Conservation (phyloP, 2,113 vertebrate genomes). For the Anoura caudifer region DNA sequence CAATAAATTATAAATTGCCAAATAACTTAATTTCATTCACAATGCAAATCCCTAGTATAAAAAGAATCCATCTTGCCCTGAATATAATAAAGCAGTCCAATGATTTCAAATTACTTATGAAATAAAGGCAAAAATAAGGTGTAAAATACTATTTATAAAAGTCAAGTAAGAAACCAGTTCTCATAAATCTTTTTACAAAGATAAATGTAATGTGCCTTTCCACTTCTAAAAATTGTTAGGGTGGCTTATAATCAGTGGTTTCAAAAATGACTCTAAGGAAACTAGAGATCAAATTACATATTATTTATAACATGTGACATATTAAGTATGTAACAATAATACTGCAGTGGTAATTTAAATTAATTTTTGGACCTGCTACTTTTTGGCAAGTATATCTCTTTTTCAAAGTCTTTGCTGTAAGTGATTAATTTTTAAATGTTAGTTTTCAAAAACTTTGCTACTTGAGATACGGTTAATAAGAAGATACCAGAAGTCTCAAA, state of each 20-base stretch:
- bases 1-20: constrained; percentile 65
- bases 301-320: constrained; percentile 14
- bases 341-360: constrained; percentile 47
- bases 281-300: constrained; percentile 1
- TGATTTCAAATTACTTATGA: constrained; percentile 63
- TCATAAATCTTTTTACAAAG: constrained; percentile 65
- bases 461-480: background rate
- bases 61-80: constrained; percentile 57
- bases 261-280: constrained; percentile 53
- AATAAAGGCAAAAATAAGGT: constrained; percentile 65
- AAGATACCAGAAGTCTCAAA: constrained; percentile 28
- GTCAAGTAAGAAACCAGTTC: constrained; percentile 66
- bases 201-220: constrained; percentile 38
- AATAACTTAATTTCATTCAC: constrained; percentile 65
- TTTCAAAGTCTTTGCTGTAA: constrained; percentile 3
- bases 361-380: constrained; percentile 24
- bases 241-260: constrained; percentile 44
- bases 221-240: constrained; percentile 47
- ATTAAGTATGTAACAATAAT: constrained; percentile 52
- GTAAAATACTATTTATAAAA: constrained; percentile 70
- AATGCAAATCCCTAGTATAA: constrained; percentile 49
- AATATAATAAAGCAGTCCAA: constrained; percentile 58
- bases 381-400: constrained; percentile 46
- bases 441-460: constrained; percentile 32
- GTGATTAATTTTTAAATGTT: constrained; percentile 35